Base-by-base conservation (phyloP, 1,140 invertebrate genomes). In the Venustaconcha ellipsiformis region DNA sequence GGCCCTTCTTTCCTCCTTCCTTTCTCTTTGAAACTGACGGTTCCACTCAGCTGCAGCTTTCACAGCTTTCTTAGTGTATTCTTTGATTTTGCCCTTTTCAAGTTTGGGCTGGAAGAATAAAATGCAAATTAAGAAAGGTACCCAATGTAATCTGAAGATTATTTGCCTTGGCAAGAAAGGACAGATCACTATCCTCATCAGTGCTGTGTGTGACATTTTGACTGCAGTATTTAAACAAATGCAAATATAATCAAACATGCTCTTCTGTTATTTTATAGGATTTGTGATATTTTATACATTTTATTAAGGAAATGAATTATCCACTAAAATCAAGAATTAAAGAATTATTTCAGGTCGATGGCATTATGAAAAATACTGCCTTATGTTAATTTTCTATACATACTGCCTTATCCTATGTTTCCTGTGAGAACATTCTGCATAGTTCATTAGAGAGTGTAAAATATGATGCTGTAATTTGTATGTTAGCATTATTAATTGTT, bases 41-140 rank as follows among this genome's bases (percentile, higher is more conserved):
- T 99, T 99, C 94, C 95, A 99, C 76, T 95, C 94, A 57, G 95
- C 92, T 18, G 95, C 94, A 3, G 96, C 95, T 79, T 95, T 93
- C 66, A 96, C 93, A 12, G 97, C 96, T 88, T 95, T 95, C 86
- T 95, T 94, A 58, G 94, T 93, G 78, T 95, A 93, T 86, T 97
- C 88, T 23, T 84, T 88, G 87, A 92, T 90, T 74, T 92, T 91
- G n/a, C 83, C 85, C 64, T 90, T 90, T 63, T 91, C 89, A 12
- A 90, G 74, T 65, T 86, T 88, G n/a, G 88, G 83, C 84, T 90
- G 81, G 56, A 75, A 74, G 58, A 62, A 66, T 57, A 18, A 66
- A 30, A 26, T 30, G 26, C 58, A 55, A 66, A 68, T 62, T 23
- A 30, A 11, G 17, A 37, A 60, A 60, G 30, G 20, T 57, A 30